Evolutionary conservation across 1,140 invertebrate genomes (phyloP), one percentile per base, ranked within the genome.

Genomic region (Anastrepha ludens): DNA sequence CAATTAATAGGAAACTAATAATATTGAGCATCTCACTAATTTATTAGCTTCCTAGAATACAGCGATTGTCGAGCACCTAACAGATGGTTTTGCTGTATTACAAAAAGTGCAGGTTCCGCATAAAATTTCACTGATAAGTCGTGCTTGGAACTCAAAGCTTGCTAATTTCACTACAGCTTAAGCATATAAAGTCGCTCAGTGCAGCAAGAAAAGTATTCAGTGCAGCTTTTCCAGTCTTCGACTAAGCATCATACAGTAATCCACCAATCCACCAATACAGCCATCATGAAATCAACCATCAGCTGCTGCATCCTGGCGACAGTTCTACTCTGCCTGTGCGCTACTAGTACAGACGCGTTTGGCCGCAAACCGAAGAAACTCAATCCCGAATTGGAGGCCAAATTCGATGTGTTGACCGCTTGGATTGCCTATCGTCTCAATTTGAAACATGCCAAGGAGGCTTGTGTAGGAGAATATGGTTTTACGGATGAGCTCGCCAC

Each of bases 381-480:
- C n/a, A 81, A 17, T 7, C 74, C 74, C 1, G 74, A 81, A 13
- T 29, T 81, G 20, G 74, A 58, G 44, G n/a, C 74, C 8, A 81
- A 81, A 55, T 81, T 81, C 47, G 74, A 81, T 5, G 47, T 81
- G 0, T 20, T 81, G n/a, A 81, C 74, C n/a, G 74, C 74, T 11
- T 81, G 74, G 74, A 55, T 81, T 55, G 74, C 74, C 3, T 81
- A 81, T 81, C 74, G 74, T 29, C 74, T 81, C 20, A 81, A 81
- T 11, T 81, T 81, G 74, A 81, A 81, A 55, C 74, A 81, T 6
- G 44, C 74, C 74, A 81, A 81, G 47, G 74, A 81, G 55, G 74
- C 74, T 58, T 81, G 74, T 13, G 6, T 81, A 3, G 74, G 74
- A 0, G 74, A 81, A 50, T 81, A 81, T 29, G 74, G 74, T 9